Evolutionary conservation across 1,140 invertebrate genomes (phyloP), one percentile per base, ranked within the genome.

Genomic region (Achroia grisella): DNA sequence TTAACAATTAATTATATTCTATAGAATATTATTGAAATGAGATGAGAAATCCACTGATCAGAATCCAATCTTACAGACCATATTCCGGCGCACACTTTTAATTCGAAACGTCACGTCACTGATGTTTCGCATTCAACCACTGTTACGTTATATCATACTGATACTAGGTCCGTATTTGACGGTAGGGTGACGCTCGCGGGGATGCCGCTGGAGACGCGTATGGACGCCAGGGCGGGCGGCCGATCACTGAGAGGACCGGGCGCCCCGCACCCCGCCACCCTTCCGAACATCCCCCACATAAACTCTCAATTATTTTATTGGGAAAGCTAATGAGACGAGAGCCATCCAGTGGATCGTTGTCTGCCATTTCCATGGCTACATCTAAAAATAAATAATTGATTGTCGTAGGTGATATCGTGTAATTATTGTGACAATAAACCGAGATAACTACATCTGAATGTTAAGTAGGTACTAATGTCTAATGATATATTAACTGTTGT

Each of bases 241-340:
- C 67, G 75, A 71, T 58, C 69, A 80, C 78, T 82, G 74, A 56
- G 56, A 56, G 56, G 59, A 59, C 61, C 62, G 62, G 40, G 50
- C 59, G 48, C 46, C 54, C 54, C 62, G 30, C 60, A 31, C 36
- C 57, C 60, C 68, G 34, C 41, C 29, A 39, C 34, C 49, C 32
- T 39, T 48, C 44, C 52, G 52, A 53, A 23, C 53, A 64, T 61
- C 75, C 63, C 61, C 71, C 52, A 62, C 66, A 65, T 60, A 76
- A 78, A 74, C 72, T 76, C 74, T 73, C 72, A 78, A 79, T 82
- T 82, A 82, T 80, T 80, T 82, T 80, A 82, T 82, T 80, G 74
- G 74, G 64, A 79, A 75, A 82, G 74, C 73, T 82, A 82, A 82
- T 82, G 76, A 79, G 74, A 76, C 73, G 67, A 62, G 62, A 74